Base-by-base conservation (phyloP, 1,140 invertebrate species). In the Watersipora subatra region DNA sequence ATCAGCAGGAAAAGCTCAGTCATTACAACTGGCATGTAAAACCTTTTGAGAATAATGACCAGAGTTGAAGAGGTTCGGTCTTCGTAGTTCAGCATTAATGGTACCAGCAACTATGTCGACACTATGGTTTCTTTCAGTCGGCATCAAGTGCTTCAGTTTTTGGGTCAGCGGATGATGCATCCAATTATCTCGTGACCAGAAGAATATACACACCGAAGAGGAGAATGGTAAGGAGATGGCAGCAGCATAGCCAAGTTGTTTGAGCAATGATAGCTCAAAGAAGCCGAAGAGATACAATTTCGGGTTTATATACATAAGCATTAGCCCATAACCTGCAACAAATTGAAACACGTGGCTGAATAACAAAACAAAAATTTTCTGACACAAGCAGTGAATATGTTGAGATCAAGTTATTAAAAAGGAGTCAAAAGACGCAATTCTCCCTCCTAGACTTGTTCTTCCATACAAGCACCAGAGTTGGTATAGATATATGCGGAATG, bases 31-130 rank as follows among this genome's bases (percentile, higher is more conserved):
- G n/a, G n/a, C n/a, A n/a, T n/a, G n/a, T n/a, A n/a, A n/a, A 12
- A 46, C 34, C 34, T 46, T 46, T 59, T 28, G 58, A 28, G 58
- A 59, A 28, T 59, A 59, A 28, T 25, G 58, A 61, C 86, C 83
- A 66, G 90, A 85, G 24, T 83, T 84, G 66, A 90, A 85, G 80
- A 91, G 91, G 72, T 90, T 87, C 62, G 80, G 68, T 84, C 86
- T 85, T 78, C 87, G 81, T 76, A 87, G 92, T 78, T 93, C 90
- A 61, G 79, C 82, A 76, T 91, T 88, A 61, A 94, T 87, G 68
- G 86, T 84, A 26, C 82, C 81, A 57, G 89, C 87, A 46, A 46
- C 34, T 12, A n/a, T n/a, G 1, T 91, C 83, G 28, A 83, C 73
- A 59, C 83, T 79, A 86, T 89, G 91, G 17, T 78, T 80, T 26